phyloP scores from a whole-genome alignment of 2,113 vertebrate genomes.

The Pogonocichla stellata region DNA sequence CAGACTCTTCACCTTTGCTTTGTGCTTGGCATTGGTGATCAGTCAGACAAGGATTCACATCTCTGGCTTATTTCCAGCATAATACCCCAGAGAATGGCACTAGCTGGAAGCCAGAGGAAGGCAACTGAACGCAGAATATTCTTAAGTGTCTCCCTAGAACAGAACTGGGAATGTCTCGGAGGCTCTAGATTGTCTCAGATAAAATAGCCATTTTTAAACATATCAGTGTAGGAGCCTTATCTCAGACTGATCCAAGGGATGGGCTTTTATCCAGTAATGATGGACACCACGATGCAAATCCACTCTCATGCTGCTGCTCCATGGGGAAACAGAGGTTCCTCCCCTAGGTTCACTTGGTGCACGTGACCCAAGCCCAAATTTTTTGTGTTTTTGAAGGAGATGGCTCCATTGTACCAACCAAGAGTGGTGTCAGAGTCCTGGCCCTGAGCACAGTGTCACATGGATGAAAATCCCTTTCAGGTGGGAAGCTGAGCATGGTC shows the following conservation, averaged over 20 bases:
- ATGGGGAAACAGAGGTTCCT: rapidly evolving
- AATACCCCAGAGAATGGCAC: not conserved
- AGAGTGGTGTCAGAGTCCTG: not conserved
- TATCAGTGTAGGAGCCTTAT: not conserved
- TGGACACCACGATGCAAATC: not conserved
- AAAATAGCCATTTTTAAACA: not conserved
- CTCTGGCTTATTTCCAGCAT: not conserved
- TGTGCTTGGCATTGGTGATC: not conserved
- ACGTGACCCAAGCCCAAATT: rapidly evolving
- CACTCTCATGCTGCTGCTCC: not conserved
- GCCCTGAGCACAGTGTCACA: not conserved
- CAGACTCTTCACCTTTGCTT: not conserved
- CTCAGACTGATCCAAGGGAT: not conserved
- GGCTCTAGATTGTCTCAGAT: not conserved
- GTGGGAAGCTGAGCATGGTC: not conserved
- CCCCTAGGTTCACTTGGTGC: not conserved
- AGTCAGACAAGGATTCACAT: not conserved
- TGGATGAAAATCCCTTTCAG: not conserved
- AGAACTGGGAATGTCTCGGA: not conserved
- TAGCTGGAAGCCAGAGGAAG: not conserved
- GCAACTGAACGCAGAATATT: not conserved
- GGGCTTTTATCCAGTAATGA: not conserved
- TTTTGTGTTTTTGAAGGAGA: not conserved
- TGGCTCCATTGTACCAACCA: not conserved
- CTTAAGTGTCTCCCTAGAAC: not conserved